Conservation (phyloP, 2,113 vertebrate genomes). For the Turdus rufiventris region DNA sequence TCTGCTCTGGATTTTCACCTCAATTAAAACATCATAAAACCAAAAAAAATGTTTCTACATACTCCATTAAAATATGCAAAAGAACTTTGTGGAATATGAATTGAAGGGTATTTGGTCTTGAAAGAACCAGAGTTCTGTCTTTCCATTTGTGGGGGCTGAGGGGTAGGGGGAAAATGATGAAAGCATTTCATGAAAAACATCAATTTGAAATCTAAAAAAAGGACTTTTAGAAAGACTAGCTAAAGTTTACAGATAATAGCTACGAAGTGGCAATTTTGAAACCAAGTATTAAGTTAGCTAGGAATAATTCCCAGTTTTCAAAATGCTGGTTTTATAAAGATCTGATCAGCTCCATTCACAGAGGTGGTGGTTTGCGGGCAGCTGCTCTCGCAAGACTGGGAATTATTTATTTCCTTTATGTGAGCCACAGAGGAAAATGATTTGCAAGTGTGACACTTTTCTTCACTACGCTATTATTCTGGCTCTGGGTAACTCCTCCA, state of each 20-base stretch:
- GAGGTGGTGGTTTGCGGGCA: neutral
- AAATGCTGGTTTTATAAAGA: neutral
- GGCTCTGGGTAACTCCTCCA: neutral
- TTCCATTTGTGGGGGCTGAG: neutral
- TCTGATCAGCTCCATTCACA: neutral
- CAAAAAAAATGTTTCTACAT: neutral
- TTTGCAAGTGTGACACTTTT: neutral
- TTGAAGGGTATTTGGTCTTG: neutral
- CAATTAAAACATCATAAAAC: neutral
- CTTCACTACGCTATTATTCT: neutral
- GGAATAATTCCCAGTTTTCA: neutral
- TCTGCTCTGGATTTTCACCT: neutral
- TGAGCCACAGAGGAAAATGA: neutral
- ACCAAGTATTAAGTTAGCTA: neutral
- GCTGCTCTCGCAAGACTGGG: neutral
- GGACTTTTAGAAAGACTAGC: neutral
- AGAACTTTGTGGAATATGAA: neutral
- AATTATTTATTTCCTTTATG: neutral
- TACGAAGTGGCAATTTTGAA: neutral
- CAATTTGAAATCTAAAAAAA: neutral
- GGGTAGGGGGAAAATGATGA: neutral
- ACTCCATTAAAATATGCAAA: neutral
- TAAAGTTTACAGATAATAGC: neutral
- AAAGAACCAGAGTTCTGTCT: neutral
- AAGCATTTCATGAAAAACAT: neutral